Percentiles rank a stretch among this genome's conserved stretches.
Evolutionary conservation across 2,888 invertebrate genomes (phyloP).

Genomic region (Liodrosophila aerea): DNA sequence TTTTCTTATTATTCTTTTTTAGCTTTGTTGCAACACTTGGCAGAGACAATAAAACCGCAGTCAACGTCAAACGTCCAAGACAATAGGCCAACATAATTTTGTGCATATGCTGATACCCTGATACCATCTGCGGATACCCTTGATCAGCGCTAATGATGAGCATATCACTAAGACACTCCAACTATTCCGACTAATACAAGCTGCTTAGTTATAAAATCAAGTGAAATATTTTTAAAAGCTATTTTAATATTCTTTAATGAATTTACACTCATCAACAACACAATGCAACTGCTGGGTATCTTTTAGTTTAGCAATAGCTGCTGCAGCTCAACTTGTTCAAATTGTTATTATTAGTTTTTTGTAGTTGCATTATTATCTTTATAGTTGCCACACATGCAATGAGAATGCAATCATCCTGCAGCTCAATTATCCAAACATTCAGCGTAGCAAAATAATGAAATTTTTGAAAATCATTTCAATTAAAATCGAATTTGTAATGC

Average conservation of each 20-base stretch:
- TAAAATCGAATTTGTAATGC: constrained; percentile 65
- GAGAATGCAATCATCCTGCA: constrained; percentile 18
- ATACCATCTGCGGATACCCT: too few species aligned
- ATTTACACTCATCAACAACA: too few species aligned
- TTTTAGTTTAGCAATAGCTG: too few species aligned
- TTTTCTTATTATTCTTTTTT: constrained; percentile 20
- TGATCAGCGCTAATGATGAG: too few species aligned
- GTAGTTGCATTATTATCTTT: constrained; percentile 27
- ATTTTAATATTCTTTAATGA: too few species aligned
- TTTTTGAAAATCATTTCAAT: constrained; percentile 60
- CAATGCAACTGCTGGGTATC: too few species aligned
- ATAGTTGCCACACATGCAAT: constrained; percentile 40
- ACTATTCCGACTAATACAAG: constrained; percentile 36
- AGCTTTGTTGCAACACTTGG: constrained; percentile 32
- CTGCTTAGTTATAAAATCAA: too few species aligned
- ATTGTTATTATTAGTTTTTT: constrained; percentile 38
- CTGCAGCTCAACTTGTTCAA: not conserved
- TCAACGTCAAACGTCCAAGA: constrained; percentile 14
- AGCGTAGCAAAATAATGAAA: constrained; percentile 48
- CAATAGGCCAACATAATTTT: constrained; percentile 34
- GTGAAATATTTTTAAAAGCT: too few species aligned
- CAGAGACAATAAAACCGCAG: constrained; percentile 59
- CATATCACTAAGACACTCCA: constrained; percentile 18
- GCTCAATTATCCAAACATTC: too few species aligned
- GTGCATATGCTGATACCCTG: constrained; percentile 20